These are phyloP conservation scores for Epirrhoe tristata DNA, from an alignment of 2,888 invertebrate genomes.

Conservation along the genomic window DNA sequence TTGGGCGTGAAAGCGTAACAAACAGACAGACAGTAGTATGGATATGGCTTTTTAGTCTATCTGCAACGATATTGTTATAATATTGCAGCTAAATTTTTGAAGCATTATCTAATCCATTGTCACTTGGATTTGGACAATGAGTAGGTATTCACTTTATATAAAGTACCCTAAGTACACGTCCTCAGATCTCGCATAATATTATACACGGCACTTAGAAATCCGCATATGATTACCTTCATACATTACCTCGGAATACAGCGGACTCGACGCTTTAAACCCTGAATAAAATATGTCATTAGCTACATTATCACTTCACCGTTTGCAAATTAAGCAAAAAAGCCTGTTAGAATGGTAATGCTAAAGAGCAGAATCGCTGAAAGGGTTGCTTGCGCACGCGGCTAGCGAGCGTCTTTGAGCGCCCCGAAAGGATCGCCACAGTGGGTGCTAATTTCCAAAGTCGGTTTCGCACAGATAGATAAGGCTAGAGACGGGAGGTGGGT, in stretches of 20 bases:
- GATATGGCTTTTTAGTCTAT: too few species aligned
- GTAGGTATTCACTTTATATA: not conserved
- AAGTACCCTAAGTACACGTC: not conserved
- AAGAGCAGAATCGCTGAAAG: constrained; percentile 64
- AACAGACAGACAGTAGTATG: too few species aligned
- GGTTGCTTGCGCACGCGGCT: constrained; percentile 74
- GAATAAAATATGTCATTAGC: constrained; percentile 78
- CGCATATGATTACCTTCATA: constrained; percentile 50
- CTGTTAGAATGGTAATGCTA: constrained; percentile 75
- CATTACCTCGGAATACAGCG: constrained; percentile 59
- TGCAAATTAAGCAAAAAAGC: constrained; percentile 70
- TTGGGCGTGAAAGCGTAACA: too few species aligned
- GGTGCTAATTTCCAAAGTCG: constrained; percentile 84
- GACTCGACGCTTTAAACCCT: constrained; percentile 59
- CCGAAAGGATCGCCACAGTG: constrained; percentile 66
- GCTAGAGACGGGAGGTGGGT: constrained; percentile 77
- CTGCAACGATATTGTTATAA: too few species aligned
- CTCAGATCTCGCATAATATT: constrained; percentile 1
- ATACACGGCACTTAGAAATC: constrained; percentile 49
- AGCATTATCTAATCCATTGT: not conserved
- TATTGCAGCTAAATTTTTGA: not conserved
- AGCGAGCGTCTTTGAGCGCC: constrained; percentile 53
- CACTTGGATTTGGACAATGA: not conserved
- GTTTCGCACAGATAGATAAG: constrained; percentile 83
- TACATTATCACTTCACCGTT: constrained; percentile 69